Conservation (phyloP, 2,113 vertebrate genomes). For the Megaceryle maxima region DNA sequence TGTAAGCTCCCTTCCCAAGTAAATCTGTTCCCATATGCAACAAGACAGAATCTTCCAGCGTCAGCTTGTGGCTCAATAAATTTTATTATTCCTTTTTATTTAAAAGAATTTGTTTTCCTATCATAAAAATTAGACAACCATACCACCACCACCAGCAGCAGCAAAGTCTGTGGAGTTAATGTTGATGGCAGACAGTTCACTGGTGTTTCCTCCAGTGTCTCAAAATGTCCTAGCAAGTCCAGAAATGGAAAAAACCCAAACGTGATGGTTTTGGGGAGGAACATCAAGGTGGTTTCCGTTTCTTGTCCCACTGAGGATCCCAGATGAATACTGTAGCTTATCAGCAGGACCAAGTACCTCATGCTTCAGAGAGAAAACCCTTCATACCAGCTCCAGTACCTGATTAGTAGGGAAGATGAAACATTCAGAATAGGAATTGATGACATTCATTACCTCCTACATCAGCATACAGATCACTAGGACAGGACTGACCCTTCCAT, state of each 20-base stretch:
- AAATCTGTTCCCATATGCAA: slow-evolving; percentile 44
- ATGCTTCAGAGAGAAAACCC: slow-evolving; percentile 59
- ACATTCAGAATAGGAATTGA: slow-evolving; percentile 9
- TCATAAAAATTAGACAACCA: slow-evolving; percentile 79
- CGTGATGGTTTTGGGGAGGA: slow-evolving; percentile 54
- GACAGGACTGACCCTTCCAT: not conserved
- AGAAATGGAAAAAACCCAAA: slow-evolving; percentile 53
- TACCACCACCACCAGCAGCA: slow-evolving; percentile 75
- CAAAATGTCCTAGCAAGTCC: slow-evolving; percentile 57
- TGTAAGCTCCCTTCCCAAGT: slow-evolving; percentile 46
- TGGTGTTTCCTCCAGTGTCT: slow-evolving; percentile 60
- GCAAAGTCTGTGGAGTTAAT: slow-evolving; percentile 74
- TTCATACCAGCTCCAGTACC: slow-evolving; percentile 97
- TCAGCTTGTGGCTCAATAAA: slow-evolving; percentile 76
- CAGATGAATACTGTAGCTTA: slow-evolving; percentile 56
- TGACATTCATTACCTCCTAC: not conserved
- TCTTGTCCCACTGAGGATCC: slow-evolving; percentile 64
- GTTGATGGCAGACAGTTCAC: slow-evolving; percentile 70
- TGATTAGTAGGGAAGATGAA: slow-evolving; percentile 52
- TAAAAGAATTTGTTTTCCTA: slow-evolving; percentile 79
- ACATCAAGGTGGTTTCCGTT: slow-evolving; percentile 48
- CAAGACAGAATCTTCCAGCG: slow-evolving; percentile 66
- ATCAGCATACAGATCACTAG: slow-evolving; percentile 19
- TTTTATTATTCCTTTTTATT: slow-evolving; percentile 81
- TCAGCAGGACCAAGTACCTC: slow-evolving; percentile 59